Conservation (phyloP, 2,888 invertebrate genomes). For the Alcis repandata region DNA sequence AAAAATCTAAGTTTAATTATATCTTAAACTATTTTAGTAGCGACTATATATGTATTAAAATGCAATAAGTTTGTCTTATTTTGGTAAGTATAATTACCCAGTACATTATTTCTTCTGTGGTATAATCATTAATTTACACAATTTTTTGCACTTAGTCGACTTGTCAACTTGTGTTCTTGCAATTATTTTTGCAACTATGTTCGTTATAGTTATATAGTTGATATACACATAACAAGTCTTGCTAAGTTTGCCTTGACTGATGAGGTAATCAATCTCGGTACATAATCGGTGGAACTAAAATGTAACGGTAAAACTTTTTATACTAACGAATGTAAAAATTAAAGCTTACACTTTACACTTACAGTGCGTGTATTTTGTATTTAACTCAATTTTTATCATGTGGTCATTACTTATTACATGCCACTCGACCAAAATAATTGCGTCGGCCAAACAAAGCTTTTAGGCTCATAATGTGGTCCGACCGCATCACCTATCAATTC, state of each 20-base stretch:
- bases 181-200: not conserved
- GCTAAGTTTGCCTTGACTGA: slow-evolving; percentile 22
- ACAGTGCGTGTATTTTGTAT: too few species aligned
- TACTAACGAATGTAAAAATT: slow-evolving; percentile 4
- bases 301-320: slow-evolving; percentile 29
- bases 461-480: too few species aligned
- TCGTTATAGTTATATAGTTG: not conserved
- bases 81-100: too few species aligned
- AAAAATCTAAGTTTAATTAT: too few species aligned
- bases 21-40: too few species aligned
- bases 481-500: too few species aligned
- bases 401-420: too few species aligned
- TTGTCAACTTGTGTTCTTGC: not conserved
- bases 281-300: slow-evolving; percentile 8
- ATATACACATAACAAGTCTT: slow-evolving; percentile 10
- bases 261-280: slow-evolving; percentile 26
- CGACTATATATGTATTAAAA: too few species aligned
- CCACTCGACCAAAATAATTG: too few species aligned
- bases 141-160: not conserved
- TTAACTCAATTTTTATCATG: too few species aligned
- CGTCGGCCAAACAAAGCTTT: too few species aligned
- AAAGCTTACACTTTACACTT: not conserved
- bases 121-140: not conserved
- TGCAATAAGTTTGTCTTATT: not conserved
- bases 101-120: not conserved